Percentiles rank a stretch among this genome's conserved stretches.
These are phyloP conservation scores for Synanthedon vespiformis DNA, from an alignment of 2,888 invertebrate genomes.

Conservation along the genomic window DNA sequence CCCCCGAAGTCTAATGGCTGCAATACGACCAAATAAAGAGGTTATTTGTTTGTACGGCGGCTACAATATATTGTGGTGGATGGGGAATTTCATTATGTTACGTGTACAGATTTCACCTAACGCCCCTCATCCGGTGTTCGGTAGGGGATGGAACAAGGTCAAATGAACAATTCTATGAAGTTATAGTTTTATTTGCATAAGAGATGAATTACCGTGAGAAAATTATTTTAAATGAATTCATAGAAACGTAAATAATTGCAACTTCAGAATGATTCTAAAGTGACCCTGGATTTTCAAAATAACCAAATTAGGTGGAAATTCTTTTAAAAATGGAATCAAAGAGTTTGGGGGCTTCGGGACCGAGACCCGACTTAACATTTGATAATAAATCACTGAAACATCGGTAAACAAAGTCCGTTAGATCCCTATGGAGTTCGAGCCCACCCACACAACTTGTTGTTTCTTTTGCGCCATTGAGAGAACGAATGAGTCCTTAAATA, in stretches of 20 bases:
- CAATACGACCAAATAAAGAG: conserved; percentile 25
- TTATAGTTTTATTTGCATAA: conserved; percentile 26
- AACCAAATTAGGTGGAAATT: conserved; percentile 14
- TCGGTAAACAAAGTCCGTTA: conserved; percentile 24
- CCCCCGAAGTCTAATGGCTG: conserved; percentile 26
- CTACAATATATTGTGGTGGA: conserved; percentile 15
- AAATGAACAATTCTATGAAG: conserved; percentile 20
- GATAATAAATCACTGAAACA: conserved; percentile 32
- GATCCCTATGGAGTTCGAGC: conserved; percentile 9
- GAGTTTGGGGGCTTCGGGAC: conserved; percentile 10
- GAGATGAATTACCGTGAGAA: conserved; percentile 28
- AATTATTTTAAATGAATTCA: conserved; percentile 14
- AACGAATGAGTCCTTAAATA: neutral
- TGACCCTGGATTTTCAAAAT: too few species aligned
- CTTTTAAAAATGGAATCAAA: conserved; percentile 28
- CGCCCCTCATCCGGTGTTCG: conserved; percentile 26
- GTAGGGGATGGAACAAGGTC: conserved; percentile 34
- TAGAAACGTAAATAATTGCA: conserved; percentile 8
- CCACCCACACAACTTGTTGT: neutral
- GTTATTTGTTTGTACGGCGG: conserved; percentile 25
- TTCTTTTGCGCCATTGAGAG: neutral
- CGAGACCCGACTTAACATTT: conserved; percentile 14
- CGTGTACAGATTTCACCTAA: conserved; percentile 29
- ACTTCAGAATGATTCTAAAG: too few species aligned
- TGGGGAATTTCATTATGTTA: conserved; percentile 22